Conservation (phyloP, 2,113 vertebrate genomes). For the Zosterops hypoxanthus region DNA sequence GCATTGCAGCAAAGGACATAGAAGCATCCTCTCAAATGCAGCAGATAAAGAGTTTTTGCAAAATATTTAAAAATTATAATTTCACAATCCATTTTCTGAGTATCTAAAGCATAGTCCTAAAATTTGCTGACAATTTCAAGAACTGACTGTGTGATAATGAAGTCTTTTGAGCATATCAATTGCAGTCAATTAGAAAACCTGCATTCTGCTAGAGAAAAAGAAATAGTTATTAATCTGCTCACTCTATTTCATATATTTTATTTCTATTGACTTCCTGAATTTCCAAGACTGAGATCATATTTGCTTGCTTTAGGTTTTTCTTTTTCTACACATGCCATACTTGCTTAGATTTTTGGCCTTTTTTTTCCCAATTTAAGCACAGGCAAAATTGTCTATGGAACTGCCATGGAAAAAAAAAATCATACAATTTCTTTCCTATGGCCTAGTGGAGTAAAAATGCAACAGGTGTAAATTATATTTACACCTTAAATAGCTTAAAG, state of each 20-base stretch:
- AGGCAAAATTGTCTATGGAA: not conserved
- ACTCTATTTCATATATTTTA: not conserved
- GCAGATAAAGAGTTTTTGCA: not conserved
- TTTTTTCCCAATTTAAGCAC: not conserved
- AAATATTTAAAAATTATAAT: not conserved
- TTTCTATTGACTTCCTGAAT: not conserved
- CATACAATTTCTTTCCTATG: not conserved
- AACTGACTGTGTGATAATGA: not conserved
- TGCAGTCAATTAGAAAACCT: not conserved
- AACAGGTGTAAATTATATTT: not conserved
- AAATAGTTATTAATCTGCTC: not conserved
- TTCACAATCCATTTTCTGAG: not conserved
- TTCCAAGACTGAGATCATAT: not conserved
- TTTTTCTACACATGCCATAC: not conserved
- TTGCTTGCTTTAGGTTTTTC: not conserved
- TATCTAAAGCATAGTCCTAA: not conserved
- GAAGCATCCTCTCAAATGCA: not conserved
- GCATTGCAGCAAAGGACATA: not conserved
- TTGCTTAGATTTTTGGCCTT: not conserved
- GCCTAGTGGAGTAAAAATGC: not conserved
- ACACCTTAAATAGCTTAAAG: not conserved
- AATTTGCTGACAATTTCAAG: not conserved
- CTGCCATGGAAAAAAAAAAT: not conserved
- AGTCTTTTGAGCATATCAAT: not conserved
- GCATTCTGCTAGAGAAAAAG: not conserved